A percentile compares a stretch with the other conserved stretches of the same genome.
phyloP scores from a whole-genome alignment of 1,140 invertebrate genomes.

The Paracyclopina nana region DNA sequence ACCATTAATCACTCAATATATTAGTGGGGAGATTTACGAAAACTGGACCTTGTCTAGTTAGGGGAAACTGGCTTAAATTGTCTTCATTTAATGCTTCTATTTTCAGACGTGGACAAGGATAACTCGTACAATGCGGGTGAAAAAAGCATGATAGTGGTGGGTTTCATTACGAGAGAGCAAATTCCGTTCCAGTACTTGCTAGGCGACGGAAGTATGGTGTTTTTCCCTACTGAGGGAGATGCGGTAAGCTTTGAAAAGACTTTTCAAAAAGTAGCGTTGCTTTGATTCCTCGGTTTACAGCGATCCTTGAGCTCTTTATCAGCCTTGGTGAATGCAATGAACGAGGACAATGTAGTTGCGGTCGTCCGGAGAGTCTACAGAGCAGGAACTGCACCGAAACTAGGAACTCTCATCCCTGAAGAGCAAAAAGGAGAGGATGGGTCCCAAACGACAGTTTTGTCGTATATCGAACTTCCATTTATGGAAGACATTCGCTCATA shows the following conservation, averaged over 20 bases:
- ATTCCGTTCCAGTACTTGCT: slow-evolving; percentile 3
- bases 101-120: slow-evolving; percentile 6
- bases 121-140: not conserved
- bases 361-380: slow-evolving; percentile 9
- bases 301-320: not conserved
- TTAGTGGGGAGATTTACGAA: too few relatives aligned
- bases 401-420: slow-evolving; percentile 10
- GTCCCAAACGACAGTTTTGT: not conserved
- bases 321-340: not conserved
- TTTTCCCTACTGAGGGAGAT: slow-evolving; percentile 2
- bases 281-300: not conserved
- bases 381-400: not conserved
- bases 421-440: not conserved
- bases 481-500: slow-evolving; percentile 3
- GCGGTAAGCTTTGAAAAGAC: not conserved
- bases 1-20: too few relatives aligned
- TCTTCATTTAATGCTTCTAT: too few relatives aligned
- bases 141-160: slow-evolving; percentile 7
- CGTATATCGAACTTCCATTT: slow-evolving; percentile 11
- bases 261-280: not conserved
- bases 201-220: slow-evolving; percentile 8
- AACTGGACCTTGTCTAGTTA: too few relatives aligned
- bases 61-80: too few relatives aligned
- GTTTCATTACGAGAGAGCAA: not conserved
- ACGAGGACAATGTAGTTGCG: not conserved